These are phyloP conservation scores for Drosophila emarginata DNA, from an alignment of 2,888 invertebrate species.

Conservation along the genomic window DNA sequence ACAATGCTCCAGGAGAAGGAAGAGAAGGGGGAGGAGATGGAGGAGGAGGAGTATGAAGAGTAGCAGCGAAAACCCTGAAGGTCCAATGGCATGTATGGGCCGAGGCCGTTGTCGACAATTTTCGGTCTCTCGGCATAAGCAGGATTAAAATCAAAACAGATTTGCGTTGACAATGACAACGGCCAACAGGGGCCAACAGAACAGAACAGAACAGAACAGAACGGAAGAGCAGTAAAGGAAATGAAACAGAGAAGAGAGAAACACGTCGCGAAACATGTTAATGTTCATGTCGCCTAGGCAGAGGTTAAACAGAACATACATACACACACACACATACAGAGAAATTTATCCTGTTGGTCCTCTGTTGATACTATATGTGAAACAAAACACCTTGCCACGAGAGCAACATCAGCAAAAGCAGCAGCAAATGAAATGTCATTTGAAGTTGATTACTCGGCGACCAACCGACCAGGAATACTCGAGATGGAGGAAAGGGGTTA, in stretches of 20 bases:
- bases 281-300: constrained; percentile 43
- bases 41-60: background rate
- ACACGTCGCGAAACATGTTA: constrained; percentile 50
- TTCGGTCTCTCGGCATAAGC: constrained; percentile 69
- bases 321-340: constrained; percentile 6
- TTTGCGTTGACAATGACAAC: constrained; percentile 75
- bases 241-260: constrained; percentile 26
- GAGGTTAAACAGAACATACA: constrained; percentile 48
- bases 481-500: background rate
- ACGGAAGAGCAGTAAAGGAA: background rate
- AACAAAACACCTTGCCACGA: constrained; percentile 68
- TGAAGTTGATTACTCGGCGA: constrained; percentile 23
- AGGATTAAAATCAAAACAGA: constrained; percentile 79
- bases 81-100: constrained; percentile 60
- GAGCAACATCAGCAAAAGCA: constrained; percentile 9
- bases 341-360: constrained; percentile 33
- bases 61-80: constrained; percentile 38
- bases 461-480: background rate
- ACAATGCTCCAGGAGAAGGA: constrained; percentile 45
- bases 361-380: constrained; percentile 56
- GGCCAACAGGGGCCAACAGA: constrained; percentile 18
- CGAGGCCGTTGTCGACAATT: constrained; percentile 19
- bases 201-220: constrained; percentile 25
- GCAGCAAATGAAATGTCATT: constrained; percentile 45
- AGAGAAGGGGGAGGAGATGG: background rate